These are phyloP conservation scores for Stegana nigrithorax DNA, from an alignment of 2,888 invertebrate genomes.

Conservation along the genomic window DNA sequence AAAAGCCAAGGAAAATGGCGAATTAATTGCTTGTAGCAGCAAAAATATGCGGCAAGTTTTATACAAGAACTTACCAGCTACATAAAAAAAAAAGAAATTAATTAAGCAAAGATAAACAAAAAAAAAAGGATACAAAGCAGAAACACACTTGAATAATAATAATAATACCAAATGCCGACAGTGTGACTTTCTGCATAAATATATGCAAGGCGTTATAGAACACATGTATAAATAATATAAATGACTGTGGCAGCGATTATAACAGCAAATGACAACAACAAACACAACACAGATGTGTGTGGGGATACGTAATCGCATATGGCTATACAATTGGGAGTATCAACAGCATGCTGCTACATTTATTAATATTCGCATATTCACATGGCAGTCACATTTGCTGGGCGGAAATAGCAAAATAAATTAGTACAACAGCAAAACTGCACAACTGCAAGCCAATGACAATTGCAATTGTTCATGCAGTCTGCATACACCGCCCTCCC, in stretches of 20 bases:
- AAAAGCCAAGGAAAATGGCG: too few species aligned
- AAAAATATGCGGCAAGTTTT: too few species aligned
- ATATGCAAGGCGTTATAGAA: not conserved
- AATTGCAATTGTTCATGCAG: constrained; percentile 8
- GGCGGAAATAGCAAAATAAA: constrained; percentile 30
- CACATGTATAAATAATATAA: constrained; percentile 36
- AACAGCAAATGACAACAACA: constrained; percentile 36
- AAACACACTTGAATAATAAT: too few species aligned
- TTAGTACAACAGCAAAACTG: constrained; percentile 28
- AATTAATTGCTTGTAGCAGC: too few species aligned
- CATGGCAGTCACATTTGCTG: not conserved
- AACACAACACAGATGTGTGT: constrained; percentile 26
- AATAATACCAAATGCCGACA: not conserved
- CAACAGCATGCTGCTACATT: constrained; percentile 28
- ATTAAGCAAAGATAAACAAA: too few species aligned
- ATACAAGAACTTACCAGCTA: too few species aligned
- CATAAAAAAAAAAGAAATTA: too few species aligned
- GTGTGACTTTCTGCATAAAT: too few species aligned
- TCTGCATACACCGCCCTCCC: not conserved
- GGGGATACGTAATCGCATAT: too few species aligned
- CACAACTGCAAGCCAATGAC: constrained; percentile 9
- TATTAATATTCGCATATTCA: constrained; percentile 30
- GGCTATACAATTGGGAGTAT: constrained; percentile 32
- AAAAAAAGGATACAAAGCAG: too few species aligned
- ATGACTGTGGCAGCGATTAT: constrained; percentile 29